A percentile compares a stretch with the other conserved stretches of the same genome.
Evolutionary conservation across 1,140 invertebrate species (phyloP).

Genomic region (Doryteuthis pealeii): DNA sequence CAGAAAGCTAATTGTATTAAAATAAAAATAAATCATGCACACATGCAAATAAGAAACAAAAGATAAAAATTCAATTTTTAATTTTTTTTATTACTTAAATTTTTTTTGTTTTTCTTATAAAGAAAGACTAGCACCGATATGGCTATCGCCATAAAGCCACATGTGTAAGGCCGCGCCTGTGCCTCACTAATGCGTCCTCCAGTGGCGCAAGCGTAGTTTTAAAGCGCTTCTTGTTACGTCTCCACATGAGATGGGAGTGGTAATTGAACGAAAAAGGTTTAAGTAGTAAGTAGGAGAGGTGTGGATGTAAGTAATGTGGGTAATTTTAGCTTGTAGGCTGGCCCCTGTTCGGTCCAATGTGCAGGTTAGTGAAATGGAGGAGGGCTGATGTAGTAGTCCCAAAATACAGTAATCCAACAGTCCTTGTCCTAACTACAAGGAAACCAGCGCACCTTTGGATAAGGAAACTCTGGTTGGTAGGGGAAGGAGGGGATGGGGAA

Average conservation of each 20-base stretch:
- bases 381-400: not conserved
- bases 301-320: not conserved
- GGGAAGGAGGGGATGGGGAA: too few relatives aligned
- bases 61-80: not conserved
- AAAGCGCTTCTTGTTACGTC: not conserved
- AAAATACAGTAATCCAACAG: too few relatives aligned
- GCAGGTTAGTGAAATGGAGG: not conserved
- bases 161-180: not conserved
- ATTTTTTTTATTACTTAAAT: not conserved
- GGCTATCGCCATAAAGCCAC: not conserved
- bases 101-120: not conserved
- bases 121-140: constrained; percentile 3
- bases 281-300: not conserved
- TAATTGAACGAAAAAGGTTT: not conserved
- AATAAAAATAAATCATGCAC: too few relatives aligned
- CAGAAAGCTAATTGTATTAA: not conserved
- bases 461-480: too few relatives aligned
- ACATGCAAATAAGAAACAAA: too few relatives aligned
- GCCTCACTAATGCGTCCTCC: not conserved
- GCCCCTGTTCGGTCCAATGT: not conserved
- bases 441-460: too few relatives aligned
- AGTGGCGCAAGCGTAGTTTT: not conserved
- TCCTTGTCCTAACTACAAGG: too few relatives aligned
- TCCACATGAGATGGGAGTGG: not conserved
- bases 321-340: not conserved